Evolutionary conservation across 2,888 invertebrate species (phyloP), one percentile per base, ranked within the genome.

Genomic region (Epinotia ramella): DNA sequence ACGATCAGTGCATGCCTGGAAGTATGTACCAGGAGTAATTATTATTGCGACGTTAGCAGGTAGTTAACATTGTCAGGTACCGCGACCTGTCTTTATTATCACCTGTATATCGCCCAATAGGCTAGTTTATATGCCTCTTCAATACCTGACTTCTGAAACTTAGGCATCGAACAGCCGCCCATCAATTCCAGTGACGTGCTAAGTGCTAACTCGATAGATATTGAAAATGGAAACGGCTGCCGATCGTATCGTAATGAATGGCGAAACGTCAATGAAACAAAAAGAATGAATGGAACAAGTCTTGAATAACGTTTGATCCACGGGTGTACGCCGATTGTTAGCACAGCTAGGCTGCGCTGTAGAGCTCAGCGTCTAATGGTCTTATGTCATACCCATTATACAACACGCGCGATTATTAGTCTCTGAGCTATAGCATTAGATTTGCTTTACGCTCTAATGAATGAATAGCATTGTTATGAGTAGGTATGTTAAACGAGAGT

Each of bases 251-350:
- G 74, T 76, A 77, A 44, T 86, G 83, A 88, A 85, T 84, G 84
- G 81, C 82, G 82, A 77, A 83, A 84, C 83, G 84, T 85, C 84
- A 87, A 88, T 88, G 87, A 85, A 81, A 79, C 76, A 73, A 79
- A 78, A 81, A 83, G 85, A 88, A 87, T 88, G 85, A 82, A 84
- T 79, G 79, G 81, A 84, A 83, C 79, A 78, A 81, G 84, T 83
- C 83, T 83, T 80, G 77, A 82, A 83, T 86, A 82, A 81, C 79
- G 80, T 71, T 77, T 78, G 70, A 68, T 63, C 69, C 46, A 62
- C 62, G 77, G 78, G 79, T 80, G 80, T 80, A 75, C 79, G 77
- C 77, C 62, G 66, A 71, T 72, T 67, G 67, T 56, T 57, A 75
- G 67, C 56, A 56, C 53, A 71, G 60, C 62, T 60, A 69, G 69